Percentiles rank a stretch among this genome's conserved stretches.
phyloP scores from a whole-genome alignment of 1,140 invertebrate genomes.

The Antheraea mylitta region DNA sequence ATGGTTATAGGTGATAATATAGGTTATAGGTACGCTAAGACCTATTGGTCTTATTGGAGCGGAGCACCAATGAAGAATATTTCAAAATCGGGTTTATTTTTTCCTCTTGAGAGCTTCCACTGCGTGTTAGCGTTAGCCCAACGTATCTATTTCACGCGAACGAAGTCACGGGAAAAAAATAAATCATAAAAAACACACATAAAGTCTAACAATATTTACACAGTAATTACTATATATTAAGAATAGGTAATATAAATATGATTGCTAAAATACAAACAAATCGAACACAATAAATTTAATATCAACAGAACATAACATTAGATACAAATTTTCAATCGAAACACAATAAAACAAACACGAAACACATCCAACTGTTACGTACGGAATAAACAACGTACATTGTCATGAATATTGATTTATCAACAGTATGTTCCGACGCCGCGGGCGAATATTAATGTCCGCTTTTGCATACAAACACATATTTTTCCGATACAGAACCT shows the following conservation, averaged over 20 bases:
- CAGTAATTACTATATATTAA: too few species aligned
- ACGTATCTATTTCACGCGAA: too few species aligned
- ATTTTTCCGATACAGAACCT: constrained; percentile 41
- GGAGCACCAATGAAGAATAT: too few species aligned
- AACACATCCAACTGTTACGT: constrained; percentile 1
- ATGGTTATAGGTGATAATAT: too few species aligned
- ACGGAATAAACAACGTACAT: constrained; percentile 24
- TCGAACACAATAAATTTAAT: neutral
- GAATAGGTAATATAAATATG: neutral
- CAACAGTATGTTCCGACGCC: constrained; percentile 23
- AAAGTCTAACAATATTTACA: too few species aligned
- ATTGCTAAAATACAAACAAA: neutral
- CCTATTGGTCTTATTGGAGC: too few species aligned
- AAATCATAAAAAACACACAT: too few species aligned
- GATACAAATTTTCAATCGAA: neutral
- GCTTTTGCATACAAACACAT: constrained; percentile 69
- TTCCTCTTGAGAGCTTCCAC: too few species aligned
- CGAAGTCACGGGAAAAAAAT: too few species aligned
- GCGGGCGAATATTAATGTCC: constrained; percentile 52
- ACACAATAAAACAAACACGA: neutral
- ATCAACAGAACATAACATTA: neutral
- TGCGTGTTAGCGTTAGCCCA: too few species aligned
- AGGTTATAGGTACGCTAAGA: too few species aligned
- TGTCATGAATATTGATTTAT: constrained; percentile 59
- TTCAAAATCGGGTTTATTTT: too few species aligned